Conservation (phyloP, 2,888 invertebrate genomes). For the Drosophila prostipennis region DNA sequence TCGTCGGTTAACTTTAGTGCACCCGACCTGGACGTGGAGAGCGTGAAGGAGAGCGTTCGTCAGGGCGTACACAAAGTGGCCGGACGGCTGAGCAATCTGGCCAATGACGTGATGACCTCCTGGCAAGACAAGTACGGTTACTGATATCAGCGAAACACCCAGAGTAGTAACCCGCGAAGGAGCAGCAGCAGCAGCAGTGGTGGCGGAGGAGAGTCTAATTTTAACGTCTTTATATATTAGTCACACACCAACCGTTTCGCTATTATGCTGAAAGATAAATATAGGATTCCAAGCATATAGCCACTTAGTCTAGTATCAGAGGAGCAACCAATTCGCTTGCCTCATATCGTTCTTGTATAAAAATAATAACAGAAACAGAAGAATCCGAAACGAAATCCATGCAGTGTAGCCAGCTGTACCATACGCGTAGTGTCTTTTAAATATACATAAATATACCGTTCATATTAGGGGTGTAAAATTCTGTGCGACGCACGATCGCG, state of each 20-base stretch:
- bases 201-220: conserved; percentile 41
- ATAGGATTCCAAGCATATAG: conserved; percentile 57
- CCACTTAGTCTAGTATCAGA: conserved; percentile 34
- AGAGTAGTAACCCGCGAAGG: conserved; percentile 2
- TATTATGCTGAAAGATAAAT: conserved; percentile 59
- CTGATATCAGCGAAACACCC: conserved; percentile 83
- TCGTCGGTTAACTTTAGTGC: conserved; percentile 85
- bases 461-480: conserved; percentile 1
- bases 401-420: conserved; percentile 46
- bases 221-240: conserved; percentile 56
- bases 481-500: not conserved
- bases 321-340: conserved; percentile 30
- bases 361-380: conserved; percentile 20
- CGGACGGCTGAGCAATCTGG: conserved; percentile 96
- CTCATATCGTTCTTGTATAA: conserved; percentile 42
- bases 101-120: conserved; percentile 96
- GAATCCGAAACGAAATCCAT: conserved; percentile 23
- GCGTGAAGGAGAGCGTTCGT: conserved; percentile 98
- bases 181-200: conserved; percentile 18
- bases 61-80: conserved; percentile 99
- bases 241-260: conserved; percentile 51
- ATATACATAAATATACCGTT: conserved; percentile 25
- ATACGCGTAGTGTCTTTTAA: conserved; percentile 67
- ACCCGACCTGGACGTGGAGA: conserved; percentile 91
- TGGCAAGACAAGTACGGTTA: conserved; percentile 92